A percentile compares a stretch with the other conserved stretches of the same genome.
phyloP scores from a whole-genome alignment of 2,888 invertebrate species.

The Drosophila emarginata region DNA sequence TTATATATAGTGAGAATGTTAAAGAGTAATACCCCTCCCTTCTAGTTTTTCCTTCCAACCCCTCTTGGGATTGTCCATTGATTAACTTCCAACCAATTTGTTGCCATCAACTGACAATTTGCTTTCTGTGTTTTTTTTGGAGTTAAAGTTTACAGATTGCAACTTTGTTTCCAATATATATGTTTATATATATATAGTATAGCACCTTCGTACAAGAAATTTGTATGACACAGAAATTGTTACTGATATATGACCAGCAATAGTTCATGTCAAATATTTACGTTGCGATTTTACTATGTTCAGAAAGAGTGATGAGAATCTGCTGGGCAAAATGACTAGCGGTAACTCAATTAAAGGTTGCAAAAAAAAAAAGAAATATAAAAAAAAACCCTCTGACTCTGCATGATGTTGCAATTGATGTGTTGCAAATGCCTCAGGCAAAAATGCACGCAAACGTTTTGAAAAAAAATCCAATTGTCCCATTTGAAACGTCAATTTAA shows the following conservation, averaged over 20 bases:
- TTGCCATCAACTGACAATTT: constrained; percentile 36
- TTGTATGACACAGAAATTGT: constrained; percentile 7
- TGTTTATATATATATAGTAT: no score
- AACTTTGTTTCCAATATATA: constrained; percentile 27
- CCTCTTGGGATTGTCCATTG: constrained; percentile 37
- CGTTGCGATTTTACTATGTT: neutral
- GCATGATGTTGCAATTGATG: constrained; percentile 4
- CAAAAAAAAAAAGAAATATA: neutral
- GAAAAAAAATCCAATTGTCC: neutral
- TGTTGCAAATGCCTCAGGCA: constrained; percentile 18
- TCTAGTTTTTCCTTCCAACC: constrained; percentile 6
- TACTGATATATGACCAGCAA: constrained; percentile 15
- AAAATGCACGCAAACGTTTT: constrained; percentile 7
- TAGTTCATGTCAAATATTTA: constrained; percentile 4
- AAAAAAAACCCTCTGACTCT: constrained; percentile 2
- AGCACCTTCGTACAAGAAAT: neutral
- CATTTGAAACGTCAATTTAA: neutral
- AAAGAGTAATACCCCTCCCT: neutral
- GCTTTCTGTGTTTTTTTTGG: neutral
- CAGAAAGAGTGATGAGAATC: neutral
- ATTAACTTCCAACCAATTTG: constrained; percentile 60
- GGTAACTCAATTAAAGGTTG: constrained; percentile 9
- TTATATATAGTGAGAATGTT: neutral
- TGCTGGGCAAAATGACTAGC: neutral
- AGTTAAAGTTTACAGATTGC: constrained; percentile 10